Evolutionary conservation across 2,113 vertebrate species (phyloP), one percentile per base, ranked within the genome.

Genomic region (Lota lota): DNA sequence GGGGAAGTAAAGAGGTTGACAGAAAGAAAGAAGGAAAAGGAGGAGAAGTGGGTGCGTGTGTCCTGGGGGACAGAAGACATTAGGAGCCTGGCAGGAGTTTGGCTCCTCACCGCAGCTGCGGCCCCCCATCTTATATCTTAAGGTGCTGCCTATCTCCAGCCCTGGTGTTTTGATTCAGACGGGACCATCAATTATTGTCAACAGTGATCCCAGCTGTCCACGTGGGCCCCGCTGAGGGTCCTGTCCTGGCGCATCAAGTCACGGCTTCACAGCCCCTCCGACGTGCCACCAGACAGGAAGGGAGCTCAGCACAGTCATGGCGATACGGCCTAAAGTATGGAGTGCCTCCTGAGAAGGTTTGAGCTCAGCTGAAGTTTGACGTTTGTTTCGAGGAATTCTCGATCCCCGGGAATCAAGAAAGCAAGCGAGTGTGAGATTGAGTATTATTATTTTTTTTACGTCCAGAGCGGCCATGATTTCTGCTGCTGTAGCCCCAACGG

Each of bases 131-230:
- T 90, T 83, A 82, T 89, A 82, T 88, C 90, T 91, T 89, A 85
- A 88, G 87, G 87, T 90, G 78, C 61, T 83, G 87, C 83, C 80
- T 75, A 83, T 85, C 83, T 81, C 74, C 67, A 79, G 72, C 79
- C 78, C 83, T 81, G 78, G 56, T 87, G 79, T 80, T 88, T 88
- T 89, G 82, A 89, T 89, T 90, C 90, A 86, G 84, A 75, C 22
- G 75, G 82, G 77, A 87, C 83, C 82, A 90, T 91, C 85, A 89
- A 90, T 90, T 89, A 88, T 90, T 89, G 87, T 89, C 85, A 89
- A 83, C 79, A 68, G 83, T 88, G 90, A 91, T 90, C 86, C 86
- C 76, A 87, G 84, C 79, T 84, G 87, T 89, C 86, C 81, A 81
- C 73, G 24, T 58, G 72, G 85, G 81, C 64, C 69, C 64, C 3